These are phyloP conservation scores for Podotricha telesiphe DNA, from an alignment of 2,888 invertebrate species.

Conservation along the genomic window DNA sequence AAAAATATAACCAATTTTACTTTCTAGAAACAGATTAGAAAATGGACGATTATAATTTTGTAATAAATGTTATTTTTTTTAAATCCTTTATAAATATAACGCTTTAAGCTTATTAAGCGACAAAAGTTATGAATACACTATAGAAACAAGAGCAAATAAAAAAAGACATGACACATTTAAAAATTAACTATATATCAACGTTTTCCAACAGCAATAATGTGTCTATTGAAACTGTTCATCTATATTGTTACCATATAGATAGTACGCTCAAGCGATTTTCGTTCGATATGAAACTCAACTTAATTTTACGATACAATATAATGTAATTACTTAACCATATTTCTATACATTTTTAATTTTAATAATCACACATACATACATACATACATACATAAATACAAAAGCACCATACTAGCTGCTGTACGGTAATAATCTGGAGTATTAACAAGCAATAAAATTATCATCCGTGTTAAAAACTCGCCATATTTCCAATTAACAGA, in stretches of 20 bases:
- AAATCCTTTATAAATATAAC: too few species aligned
- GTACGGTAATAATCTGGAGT: background rate
- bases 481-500: constrained; percentile 60
- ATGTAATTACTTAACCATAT: background rate
- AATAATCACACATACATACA: too few species aligned
- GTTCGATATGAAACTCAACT: background rate
- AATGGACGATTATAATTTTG: background rate
- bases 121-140: background rate
- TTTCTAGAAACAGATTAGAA: too few species aligned
- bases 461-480: constrained; percentile 26
- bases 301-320: background rate
- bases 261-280: constrained; percentile 9
- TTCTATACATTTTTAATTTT: constrained; percentile 1
- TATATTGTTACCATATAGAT: constrained; percentile 6
- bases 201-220: constrained; percentile 3
- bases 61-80: background rate
- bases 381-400: too few species aligned
- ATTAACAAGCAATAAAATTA: constrained; percentile 21
- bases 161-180: too few species aligned
- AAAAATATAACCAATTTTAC: too few species aligned
- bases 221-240: constrained; percentile 6
- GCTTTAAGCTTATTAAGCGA: background rate
- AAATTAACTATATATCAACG: background rate
- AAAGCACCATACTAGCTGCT: background rate
- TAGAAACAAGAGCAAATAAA: too few species aligned